Conservation (phyloP, 2,113 vertebrate genomes). For the Oncorhynchus gorbuscha region DNA sequence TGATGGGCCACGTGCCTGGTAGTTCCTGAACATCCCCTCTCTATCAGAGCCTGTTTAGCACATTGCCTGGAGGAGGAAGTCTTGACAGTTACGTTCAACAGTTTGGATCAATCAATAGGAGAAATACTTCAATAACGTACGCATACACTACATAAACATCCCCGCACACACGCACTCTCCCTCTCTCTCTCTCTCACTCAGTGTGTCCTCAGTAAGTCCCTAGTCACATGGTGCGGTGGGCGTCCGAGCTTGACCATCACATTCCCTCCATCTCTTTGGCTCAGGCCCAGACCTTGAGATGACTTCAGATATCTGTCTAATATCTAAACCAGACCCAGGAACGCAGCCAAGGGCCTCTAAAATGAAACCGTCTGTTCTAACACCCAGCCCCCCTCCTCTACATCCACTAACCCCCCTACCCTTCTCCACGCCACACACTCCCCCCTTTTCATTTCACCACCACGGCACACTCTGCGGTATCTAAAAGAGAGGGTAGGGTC, state of each 20-base stretch:
- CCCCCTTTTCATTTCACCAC: slow-evolving; percentile 19
- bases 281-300: slow-evolving; percentile 20
- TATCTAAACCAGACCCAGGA: slow-evolving; percentile 27
- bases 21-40: not conserved
- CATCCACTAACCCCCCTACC: not conserved
- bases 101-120: not conserved
- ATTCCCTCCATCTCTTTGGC: slow-evolving; percentile 19
- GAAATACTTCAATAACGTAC: not conserved
- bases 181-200: no score
- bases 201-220: slow-evolving; percentile 5
- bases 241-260: slow-evolving; percentile 8
- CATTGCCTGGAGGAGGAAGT: not conserved
- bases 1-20: not conserved
- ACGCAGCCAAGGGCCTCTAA: slow-evolving; percentile 34
- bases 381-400: not conserved
- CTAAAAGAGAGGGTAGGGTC: not conserved
- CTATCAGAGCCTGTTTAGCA: not conserved
- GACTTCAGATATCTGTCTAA: slow-evolving; percentile 25
- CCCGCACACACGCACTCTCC: not conserved
- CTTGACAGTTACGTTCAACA: not conserved
- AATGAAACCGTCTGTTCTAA: slow-evolving; percentile 33
- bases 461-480: slow-evolving; percentile 11
- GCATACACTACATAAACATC: not conserved
- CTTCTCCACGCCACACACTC: not conserved
- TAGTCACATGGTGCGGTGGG: not conserved